Conservation (phyloP, 2,888 invertebrate species). For the Leptodirus hochenwartii region DNA sequence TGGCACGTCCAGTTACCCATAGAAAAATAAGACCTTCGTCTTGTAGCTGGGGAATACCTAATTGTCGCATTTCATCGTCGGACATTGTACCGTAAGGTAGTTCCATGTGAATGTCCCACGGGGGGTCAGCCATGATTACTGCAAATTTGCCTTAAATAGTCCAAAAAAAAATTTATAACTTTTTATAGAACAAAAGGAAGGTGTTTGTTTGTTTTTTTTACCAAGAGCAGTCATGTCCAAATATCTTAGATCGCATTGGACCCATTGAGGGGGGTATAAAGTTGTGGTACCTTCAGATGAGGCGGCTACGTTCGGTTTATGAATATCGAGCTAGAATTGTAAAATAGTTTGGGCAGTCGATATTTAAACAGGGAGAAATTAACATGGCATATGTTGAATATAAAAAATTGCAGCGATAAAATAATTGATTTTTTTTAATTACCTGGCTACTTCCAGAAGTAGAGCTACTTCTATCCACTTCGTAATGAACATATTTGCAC, state of each 20-base stretch:
- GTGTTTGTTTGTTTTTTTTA: conserved; percentile 14
- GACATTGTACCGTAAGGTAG: conserved; percentile 97
- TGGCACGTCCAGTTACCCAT: conserved; percentile 94
- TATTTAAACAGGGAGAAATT: no score
- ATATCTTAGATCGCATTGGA: conserved; percentile 87
- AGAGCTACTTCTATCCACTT: conserved; percentile 74
- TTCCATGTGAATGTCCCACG: conserved; percentile 99
- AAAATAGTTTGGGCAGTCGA: no score
- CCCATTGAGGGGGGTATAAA: conserved; percentile 85
- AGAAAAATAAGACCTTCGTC: conserved; percentile 93
- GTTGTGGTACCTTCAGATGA: conserved; percentile 33
- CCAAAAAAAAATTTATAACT: conserved; percentile 7
- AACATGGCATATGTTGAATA: no score
- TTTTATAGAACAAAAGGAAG: conserved; percentile 1
- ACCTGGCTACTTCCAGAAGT: no score
- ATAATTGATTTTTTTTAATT: no score
- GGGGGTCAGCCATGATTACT: conserved; percentile 97
- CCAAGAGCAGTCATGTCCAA: conserved; percentile 82
- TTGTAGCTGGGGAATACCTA: conserved; percentile 86
- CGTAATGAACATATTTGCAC: conserved; percentile 97
- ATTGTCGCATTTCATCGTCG: conserved; percentile 93
- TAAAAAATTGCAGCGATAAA: no score
- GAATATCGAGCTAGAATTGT: no score
- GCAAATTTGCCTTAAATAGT: conserved; percentile 68
- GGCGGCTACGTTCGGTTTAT: conserved; percentile 17